Base-by-base conservation (phyloP, 2,113 vertebrate genomes). In the Tetraodon nigroviridis region DNA sequence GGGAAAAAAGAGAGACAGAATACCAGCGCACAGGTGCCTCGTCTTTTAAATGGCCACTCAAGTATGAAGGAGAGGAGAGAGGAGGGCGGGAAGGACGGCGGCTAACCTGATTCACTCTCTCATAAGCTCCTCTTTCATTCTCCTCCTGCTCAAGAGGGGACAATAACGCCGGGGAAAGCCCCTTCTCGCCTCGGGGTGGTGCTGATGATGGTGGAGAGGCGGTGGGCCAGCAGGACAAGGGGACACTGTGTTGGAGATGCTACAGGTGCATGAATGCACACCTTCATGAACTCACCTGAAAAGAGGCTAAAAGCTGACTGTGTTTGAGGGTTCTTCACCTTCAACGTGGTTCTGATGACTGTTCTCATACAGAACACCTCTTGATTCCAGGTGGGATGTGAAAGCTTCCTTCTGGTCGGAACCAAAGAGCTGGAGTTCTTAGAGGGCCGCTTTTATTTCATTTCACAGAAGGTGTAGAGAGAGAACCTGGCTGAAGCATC, bases 11-110 rank as follows among this genome's bases (percentile, higher is more conserved):
- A 29, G 72, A 60, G 69, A 55, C 67, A 72, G 62, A 80, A 80
- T 82, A 78, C 71, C 77, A 59, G 44, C 56, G 76, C 69, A 82
- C 77, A 86, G 80, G 84, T 86, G 86, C 75, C 73, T 74, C 7
- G 51, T 73, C 74, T 76, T 82, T 82, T 79, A 80, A 73, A 80
- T 60, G 72, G 50, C 65, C 70, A 73, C 76, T 82, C 73, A 83
- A 74, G 83, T 78, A 81, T 82, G 75, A 86, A 76, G 72, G 59
- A 71, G 71, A 68, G 45, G 51, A 64, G 64, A 74, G 64, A 69
- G 51, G 57, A 55, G 58, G 61, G 64, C 64, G 68, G 68, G 44
- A 32, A 61, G 45, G 57, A 67, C 65, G 69, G 53, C 24, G 52
- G 62, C 44, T 46, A 16, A 11, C 73, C 66, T 67, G 62, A 37